Evolutionary conservation across 2,797 vertebrate species (phyloP), one percentile per base, ranked within the genome.

Genomic region (Pampus argenteus): DNA sequence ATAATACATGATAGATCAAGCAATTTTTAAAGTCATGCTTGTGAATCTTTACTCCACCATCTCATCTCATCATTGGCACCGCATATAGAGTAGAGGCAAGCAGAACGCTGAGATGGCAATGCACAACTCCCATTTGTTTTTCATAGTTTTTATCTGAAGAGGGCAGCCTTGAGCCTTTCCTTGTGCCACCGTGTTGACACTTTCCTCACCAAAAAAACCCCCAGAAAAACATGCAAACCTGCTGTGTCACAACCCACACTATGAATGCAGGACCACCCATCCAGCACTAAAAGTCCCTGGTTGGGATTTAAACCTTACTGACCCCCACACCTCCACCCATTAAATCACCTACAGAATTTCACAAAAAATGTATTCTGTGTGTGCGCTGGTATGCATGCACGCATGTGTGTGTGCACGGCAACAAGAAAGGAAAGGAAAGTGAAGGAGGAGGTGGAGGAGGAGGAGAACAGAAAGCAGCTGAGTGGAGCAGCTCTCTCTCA

Each of bases 91-190:
- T 34, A 11, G 36, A 54, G 59, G 47, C 36, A 9, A 6, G 61
- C 60, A 49, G 47, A 68, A 38, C 1, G 45, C 69, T 80, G 66
- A 79, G 64, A 81, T 59, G 63, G 76, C 68, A 75, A 25, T 8
- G 36, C 17, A 67, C 17, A 54, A 17, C 36, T 54, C 17, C 50
- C 23, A 2, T 44, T 47, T 22, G 4, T 29, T 60, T 47, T 31
- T 45, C 3, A 9, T 38, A 1, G 5, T 26, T 65, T 69, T 50
- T 9, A 89, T 91, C 96, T 94, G 93, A 92, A 96, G 95, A 92
- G 95, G 94, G 95, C 95, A 95, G 92, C 92, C 76, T 94, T 90
- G 89, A 94, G 94, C 95, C 92, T 95, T 65, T 82, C 65, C 66
- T 92, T 26, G 23, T 48, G 15, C 45, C 71, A 76, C 57, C 40